phyloP scores from a whole-genome alignment of 2,113 vertebrate genomes.

The Pterocles gutturalis region DNA sequence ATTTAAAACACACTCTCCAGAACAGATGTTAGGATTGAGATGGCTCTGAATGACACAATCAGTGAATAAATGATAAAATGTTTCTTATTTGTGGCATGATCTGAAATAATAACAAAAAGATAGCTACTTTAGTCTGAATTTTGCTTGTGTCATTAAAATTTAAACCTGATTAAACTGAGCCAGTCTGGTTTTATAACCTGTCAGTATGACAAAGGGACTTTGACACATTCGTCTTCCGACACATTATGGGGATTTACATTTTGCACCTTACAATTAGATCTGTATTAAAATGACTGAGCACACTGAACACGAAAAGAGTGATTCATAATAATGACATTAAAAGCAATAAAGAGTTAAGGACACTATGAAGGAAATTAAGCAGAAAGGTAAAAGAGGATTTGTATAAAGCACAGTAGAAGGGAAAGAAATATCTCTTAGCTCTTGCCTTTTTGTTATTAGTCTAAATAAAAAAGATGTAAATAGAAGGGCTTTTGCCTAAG shows the following conservation, averaged over 20 bases:
- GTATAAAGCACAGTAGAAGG: not conserved
- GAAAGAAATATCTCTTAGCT: not conserved
- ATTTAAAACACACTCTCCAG: not conserved
- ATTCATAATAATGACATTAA: constrained; percentile 52
- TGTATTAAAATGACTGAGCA: constrained; percentile 63
- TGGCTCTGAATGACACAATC: not conserved
- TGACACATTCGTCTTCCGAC: constrained; percentile 56
- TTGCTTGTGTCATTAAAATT: constrained; percentile 69
- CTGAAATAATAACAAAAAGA: constrained; percentile 29
- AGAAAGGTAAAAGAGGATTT: not conserved
- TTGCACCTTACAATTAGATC: constrained; percentile 64
- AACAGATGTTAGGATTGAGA: not conserved
- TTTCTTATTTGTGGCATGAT: not conserved
- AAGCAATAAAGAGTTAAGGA: constrained; percentile 54
- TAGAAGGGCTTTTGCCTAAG: not conserved
- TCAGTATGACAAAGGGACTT: constrained; percentile 60
- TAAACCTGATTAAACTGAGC: constrained; percentile 63
- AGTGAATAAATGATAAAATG: not conserved
- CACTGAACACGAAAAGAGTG: not conserved
- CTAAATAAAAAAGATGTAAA: constrained; percentile 42
- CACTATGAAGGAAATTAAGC: constrained; percentile 31
- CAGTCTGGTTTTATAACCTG: constrained; percentile 63
- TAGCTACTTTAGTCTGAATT: constrained; percentile 18
- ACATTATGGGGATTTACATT: constrained; percentile 61
- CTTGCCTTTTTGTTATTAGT: constrained; percentile 10